phyloP scores from a whole-genome alignment of 2,113 vertebrate genomes.

The Strix uralensis region DNA sequence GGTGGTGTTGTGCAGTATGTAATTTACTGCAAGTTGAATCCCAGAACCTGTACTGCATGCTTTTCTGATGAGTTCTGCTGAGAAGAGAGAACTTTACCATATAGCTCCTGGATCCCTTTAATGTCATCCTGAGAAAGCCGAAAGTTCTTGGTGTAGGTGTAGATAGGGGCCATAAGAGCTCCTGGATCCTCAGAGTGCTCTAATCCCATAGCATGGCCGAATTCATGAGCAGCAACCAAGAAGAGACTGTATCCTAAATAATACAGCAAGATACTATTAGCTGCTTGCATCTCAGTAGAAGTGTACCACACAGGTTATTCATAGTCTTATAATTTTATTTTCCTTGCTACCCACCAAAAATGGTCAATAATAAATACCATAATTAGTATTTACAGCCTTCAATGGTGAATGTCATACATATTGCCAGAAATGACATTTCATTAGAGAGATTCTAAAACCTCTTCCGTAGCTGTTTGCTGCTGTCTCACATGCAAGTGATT shows the following conservation, averaged over 20 bases:
- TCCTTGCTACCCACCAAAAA: not conserved
- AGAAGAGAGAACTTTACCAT: slow-evolving; percentile 73
- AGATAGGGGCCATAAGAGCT: slow-evolving; percentile 94
- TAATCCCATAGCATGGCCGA: slow-evolving; percentile 94
- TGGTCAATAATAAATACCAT: not conserved
- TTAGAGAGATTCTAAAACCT: not conserved
- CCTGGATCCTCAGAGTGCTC: slow-evolving; percentile 96
- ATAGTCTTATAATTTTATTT: not conserved
- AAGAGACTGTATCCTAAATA: slow-evolving; percentile 94
- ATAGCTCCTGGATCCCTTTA: slow-evolving; percentile 94
- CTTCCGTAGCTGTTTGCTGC: not conserved
- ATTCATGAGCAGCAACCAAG: slow-evolving; percentile 96
- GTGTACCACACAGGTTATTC: not conserved
- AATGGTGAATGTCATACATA: not conserved
- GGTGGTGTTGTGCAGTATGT: not conserved
- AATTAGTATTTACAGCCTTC: not conserved
- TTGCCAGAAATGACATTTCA: not conserved
- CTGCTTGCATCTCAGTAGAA: not conserved
- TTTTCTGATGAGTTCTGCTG: not conserved
- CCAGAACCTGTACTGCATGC: not conserved
- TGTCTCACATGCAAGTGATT: not conserved
- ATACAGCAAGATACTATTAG: not conserved
- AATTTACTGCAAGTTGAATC: not conserved
- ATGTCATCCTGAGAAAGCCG: slow-evolving; percentile 91
- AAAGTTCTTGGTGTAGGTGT: slow-evolving; percentile 94